Percentiles rank a stretch among this genome's conserved stretches.
Conservation (phyloP, 2,797 vertebrate species). For the Urophycis tenuis region DNA sequence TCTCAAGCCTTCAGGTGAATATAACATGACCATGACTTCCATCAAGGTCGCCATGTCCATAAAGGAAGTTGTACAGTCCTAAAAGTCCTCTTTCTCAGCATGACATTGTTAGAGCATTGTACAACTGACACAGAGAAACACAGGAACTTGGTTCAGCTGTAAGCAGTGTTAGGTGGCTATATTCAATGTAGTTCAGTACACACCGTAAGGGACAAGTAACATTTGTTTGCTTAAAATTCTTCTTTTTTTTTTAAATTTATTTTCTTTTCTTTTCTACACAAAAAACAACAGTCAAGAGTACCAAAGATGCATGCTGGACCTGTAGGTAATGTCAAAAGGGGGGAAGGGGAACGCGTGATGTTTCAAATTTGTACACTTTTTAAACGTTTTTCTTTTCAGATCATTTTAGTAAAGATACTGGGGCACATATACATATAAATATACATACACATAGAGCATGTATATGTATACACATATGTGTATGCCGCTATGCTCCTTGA, state of each 20-base stretch:
- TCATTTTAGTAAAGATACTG: background rate
- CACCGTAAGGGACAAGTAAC: conserved; percentile 90
- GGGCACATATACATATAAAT: conserved; percentile 27
- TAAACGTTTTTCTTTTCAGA: conserved; percentile 19
- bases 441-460: conserved; percentile 1
- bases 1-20: background rate
- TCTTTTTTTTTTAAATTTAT: conserved; percentile 63
- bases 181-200: conserved; percentile 79
- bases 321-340: conserved; percentile 73
- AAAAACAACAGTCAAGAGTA: conserved; percentile 91
- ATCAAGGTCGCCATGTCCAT: background rate
- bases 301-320: conserved; percentile 95
- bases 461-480: conserved; percentile 29
- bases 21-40: conserved; percentile 1
- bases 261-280: conserved; percentile 78
- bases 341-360: conserved; percentile 31
- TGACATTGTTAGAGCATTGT: conserved; percentile 45
- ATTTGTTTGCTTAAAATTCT: conserved; percentile 66
- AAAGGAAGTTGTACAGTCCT: conserved; percentile 10
- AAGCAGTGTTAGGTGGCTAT: conserved; percentile 71
- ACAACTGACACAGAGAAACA: conserved; percentile 52
- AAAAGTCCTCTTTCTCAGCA: conserved; percentile 56
- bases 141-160: conserved; percentile 55
- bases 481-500: conserved; percentile 47
- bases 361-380: conserved; percentile 39